phyloP scores from a whole-genome alignment of 2,888 invertebrate species.

The Leptogaster cylindrica region DNA sequence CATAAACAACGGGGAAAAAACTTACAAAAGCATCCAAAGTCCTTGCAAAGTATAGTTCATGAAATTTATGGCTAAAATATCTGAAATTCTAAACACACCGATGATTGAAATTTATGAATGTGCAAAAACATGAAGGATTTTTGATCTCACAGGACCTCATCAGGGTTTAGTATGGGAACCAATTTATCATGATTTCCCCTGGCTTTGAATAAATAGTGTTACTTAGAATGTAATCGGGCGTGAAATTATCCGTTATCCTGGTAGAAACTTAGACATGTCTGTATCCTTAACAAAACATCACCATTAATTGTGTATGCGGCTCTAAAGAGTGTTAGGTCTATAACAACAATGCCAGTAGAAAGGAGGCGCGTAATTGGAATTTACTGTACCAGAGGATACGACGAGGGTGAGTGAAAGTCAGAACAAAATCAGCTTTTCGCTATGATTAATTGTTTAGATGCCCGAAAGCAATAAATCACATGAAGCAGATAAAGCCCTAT shows the following conservation, averaged over 20 bases:
- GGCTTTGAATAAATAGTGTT: slow-evolving; percentile 30
- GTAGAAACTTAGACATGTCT: background rate
- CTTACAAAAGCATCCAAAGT: too few relatives aligned
- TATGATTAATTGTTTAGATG: slow-evolving; percentile 35
- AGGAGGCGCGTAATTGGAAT: slow-evolving; percentile 16
- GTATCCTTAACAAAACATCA: background rate
- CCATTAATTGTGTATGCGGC: slow-evolving; percentile 28
- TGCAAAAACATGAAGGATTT: too few relatives aligned
- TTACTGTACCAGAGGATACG: background rate
- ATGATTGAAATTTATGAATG: too few relatives aligned
- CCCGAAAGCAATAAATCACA: slow-evolving; percentile 41
- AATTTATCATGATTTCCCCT: slow-evolving; percentile 31
- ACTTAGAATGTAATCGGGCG: slow-evolving; percentile 34
- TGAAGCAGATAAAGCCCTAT: slow-evolving; percentile 36
- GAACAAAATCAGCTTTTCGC: slow-evolving; percentile 33
- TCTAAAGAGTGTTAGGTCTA: slow-evolving; percentile 8
- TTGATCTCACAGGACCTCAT: too few relatives aligned
- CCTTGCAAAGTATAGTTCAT: too few relatives aligned
- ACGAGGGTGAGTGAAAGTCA: background rate
- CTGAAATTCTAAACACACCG: too few relatives aligned
- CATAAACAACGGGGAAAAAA: too few relatives aligned
- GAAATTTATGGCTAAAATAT: too few relatives aligned
- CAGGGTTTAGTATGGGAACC: too few relatives aligned
- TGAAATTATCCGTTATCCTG: slow-evolving; percentile 27
- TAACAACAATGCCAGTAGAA: background rate